Evolutionary conservation across 2,113 vertebrate species (phyloP), one percentile per base, ranked within the genome.

Genomic region (Rhynchomys soricoides): DNA sequence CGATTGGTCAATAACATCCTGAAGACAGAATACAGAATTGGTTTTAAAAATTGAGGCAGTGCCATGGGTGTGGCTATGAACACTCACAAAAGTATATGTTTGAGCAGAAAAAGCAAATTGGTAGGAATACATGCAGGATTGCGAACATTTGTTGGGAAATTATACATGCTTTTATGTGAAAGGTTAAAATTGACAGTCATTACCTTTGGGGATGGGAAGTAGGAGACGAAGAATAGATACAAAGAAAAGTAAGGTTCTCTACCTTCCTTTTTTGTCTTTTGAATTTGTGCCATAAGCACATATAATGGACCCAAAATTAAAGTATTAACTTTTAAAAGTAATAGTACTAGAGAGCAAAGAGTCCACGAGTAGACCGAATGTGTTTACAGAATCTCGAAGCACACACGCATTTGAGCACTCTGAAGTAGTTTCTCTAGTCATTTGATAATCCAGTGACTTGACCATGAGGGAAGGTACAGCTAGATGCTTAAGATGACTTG

Each of bases 191-290:
- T 22, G 94, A 93, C 13, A 89, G 21, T 52, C n/a, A 59, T 11
- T 55, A 22, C 9, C 26, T 86, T 59, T 79, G 45, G 34, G 22
- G 9, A 89, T 34, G 68, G 86, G 22, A 93, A 59, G 0, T 40
- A 29, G 73, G 22, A 74, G 50, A n/a, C 55, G 16, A 95, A 71
- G 12, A 9, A 73, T 3, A 75, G 57, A 34, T 71, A 86, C 29
- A 94, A 95, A 96, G 66, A 68, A 95, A 71, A 70, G 75, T 81
- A 55, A 95, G 77, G 94, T 86, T 89, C 31, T 93, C 17, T 89
- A 17, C 4, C 62, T 88, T 86, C 22, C 22, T n/a, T 79, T 96
- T 70, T 13, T 87, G 62, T 89, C 40, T 86, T 96, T 93, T 89
- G 45, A 95, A 94, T 93, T 91, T 94, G 59, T 97, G 77, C 34